Percentiles rank a stretch among this genome's conserved stretches.
Evolutionary conservation across 1,140 invertebrate species (phyloP).

Genomic region (Ceratina australensis): DNA sequence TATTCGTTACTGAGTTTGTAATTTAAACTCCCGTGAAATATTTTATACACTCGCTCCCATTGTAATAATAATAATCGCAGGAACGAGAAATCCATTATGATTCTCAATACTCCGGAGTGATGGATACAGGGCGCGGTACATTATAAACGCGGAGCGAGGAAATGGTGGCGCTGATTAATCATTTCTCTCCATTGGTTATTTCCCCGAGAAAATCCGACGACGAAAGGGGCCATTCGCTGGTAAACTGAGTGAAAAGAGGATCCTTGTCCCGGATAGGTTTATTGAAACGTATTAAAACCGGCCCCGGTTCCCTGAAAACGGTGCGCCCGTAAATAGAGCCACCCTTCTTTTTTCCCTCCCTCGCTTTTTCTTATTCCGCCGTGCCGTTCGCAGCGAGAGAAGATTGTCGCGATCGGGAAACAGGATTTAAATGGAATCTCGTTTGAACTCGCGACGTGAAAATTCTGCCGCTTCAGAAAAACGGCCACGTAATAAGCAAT

Average conservation of each 20-base stretch:
- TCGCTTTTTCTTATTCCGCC: neutral
- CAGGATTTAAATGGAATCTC: conserved; percentile 18
- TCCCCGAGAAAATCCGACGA: conserved; percentile 1
- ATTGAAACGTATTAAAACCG: conserved; percentile 34
- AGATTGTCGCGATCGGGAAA: conserved; percentile 1
- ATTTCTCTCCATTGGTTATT: neutral
- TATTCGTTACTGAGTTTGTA: no score
- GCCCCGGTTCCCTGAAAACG: neutral
- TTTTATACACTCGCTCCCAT: no score
- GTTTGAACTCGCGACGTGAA: neutral
- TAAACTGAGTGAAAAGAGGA: conserved; percentile 17
- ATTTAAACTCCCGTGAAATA: no score
- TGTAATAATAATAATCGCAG: no score
- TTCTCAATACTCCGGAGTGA: no score
- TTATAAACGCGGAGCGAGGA: neutral
- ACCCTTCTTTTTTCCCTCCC: neutral
- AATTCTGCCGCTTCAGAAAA: conserved; percentile 1
- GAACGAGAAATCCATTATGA: no score
- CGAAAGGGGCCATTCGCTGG: conserved; percentile 9
- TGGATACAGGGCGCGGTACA: no score
- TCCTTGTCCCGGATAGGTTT: conserved; percentile 20
- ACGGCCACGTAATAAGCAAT: neutral
- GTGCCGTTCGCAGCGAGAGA: neutral
- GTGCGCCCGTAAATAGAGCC: conserved; percentile 9
- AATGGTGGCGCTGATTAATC: neutral